Evolutionary conservation across 2,113 vertebrate genomes (phyloP).

Genomic region (Calcarius ornatus): DNA sequence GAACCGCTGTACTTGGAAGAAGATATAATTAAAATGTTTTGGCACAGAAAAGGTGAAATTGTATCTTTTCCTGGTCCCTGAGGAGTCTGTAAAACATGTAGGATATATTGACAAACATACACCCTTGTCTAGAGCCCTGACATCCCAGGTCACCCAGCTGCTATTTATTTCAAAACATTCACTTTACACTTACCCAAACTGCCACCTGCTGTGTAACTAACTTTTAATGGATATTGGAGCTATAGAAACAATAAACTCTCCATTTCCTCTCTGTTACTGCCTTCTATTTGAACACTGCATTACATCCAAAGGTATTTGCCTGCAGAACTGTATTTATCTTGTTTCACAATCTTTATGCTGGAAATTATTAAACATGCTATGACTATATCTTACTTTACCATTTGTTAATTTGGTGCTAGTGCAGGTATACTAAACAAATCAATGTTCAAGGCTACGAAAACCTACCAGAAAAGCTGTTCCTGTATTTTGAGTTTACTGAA

Average conservation of each 20-base stretch:
- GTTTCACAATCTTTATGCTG: neutral
- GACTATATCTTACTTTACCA: neutral
- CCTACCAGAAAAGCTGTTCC: neutral
- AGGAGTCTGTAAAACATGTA: constrained; percentile 86
- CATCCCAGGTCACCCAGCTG: constrained; percentile 78
- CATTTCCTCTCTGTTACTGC: constrained; percentile 33
- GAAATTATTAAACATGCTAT: neutral
- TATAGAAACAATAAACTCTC: constrained; percentile 60
- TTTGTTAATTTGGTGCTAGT: neutral
- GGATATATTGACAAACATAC: constrained; percentile 88
- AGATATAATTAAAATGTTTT: constrained; percentile 99
- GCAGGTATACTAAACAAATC: neutral
- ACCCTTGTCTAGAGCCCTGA: constrained; percentile 79
- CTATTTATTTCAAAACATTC: constrained; percentile 86
- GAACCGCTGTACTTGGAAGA: constrained; percentile 95
- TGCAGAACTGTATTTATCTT: neutral
- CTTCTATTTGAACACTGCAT: neutral
- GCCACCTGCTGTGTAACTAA: constrained; percentile 72
- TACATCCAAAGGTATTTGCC: neutral
- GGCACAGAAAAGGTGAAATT: constrained; percentile 93
- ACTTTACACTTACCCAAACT: constrained; percentile 69
- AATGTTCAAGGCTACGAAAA: neutral
- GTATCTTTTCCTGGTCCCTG: constrained; percentile 85
- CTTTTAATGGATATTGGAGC: constrained; percentile 73
- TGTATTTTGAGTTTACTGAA: neutral